Evolutionary conservation across 1,140 invertebrate species (phyloP), one percentile per base, ranked within the genome.

Genomic region (Drosophila sproati): DNA sequence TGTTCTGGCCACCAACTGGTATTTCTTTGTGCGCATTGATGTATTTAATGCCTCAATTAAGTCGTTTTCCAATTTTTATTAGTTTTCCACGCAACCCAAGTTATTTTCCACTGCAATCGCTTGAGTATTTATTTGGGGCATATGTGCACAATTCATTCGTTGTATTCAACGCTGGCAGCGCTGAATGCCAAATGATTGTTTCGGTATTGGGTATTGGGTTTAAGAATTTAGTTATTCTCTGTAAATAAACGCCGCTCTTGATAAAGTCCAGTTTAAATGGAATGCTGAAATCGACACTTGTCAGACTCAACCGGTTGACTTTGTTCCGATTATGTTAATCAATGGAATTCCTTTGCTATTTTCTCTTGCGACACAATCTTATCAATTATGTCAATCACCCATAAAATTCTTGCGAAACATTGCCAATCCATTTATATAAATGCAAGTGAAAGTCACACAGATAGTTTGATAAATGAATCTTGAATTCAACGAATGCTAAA

Each of bases 1-100:
- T 20, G 51, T 35, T 62, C 50, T 43, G 43, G 56, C 29, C 45
- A 35, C 52, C 7, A 20, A 45, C 48, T 45, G 20, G 3, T 56
- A 43, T 43, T 28, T 37, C 7, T 43, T 6, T 60, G n/a, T 61
- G 20, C 39, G 28, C 57, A 60, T 45, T 77, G 62, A 63, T 70
- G 73, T 56, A 73, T 68, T 77, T 73, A 73, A 74, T 74, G 71
- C 64, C 54, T 73, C 71, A 77, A 77, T 77, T 77, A 77, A 74
- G 63, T 52, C 59, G 64, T 69, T 74, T 67, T 41, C 56, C 41
- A 74, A 55, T 73, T 74, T 73, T 69, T 77, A 73, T 77, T 73
- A 68, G 71, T 73, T 73, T 77, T 68, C 57, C 61, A 73, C 62
- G 61, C 61, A 77, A 56, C 47, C 69, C 7, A 71, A 64, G 32